Evolutionary conservation across 2,888 invertebrate species (phyloP), one percentile per base, ranked within the genome.

Genomic region (Scaptomyza caliginosa): DNA sequence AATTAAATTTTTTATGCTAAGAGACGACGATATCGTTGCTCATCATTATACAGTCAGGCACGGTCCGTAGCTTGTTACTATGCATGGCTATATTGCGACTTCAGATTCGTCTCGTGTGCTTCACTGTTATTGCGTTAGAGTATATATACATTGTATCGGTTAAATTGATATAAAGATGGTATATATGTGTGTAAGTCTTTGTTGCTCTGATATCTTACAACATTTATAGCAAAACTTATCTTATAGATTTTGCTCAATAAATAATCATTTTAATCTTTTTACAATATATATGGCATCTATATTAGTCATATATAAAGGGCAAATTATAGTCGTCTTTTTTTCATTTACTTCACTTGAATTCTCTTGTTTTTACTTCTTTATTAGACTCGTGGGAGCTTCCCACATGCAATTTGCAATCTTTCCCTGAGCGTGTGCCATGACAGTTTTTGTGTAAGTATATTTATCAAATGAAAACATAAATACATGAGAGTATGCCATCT

Each of bases 1-100:
- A 81, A 81, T 81, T 85, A 82, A 77, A 81, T 85, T 82, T 74
- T 80, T 65, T 79, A 66, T 74, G 77, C 82, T 66, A 69, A 82
- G 77, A 74, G 68, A 60, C 51, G 56, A 58, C 52, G 78, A 62
- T 74, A 75, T 71, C 71, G 75, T 57, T 64, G 74, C 85, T 81
- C 85, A 84, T 81, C 77, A 81, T 74, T 81, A 79, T 77, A 84
- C 63, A 78, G 78, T 67, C 80, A 76, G 59, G 69, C 57, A 65
- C 38, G 52, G 77, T 54, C 56, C 48, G 71, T 65, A 58, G 64
- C 62, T 77, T 72, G 79, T 81, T 84, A 79, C 82, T 84, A 74
- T 76, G 76, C 65, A 58, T 50, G 71, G 59, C 69, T 55, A 80
- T 66, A 77, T 58, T 73, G 66, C 64, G 78, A 70, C 75, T 75